These are phyloP conservation scores for Acrocera orbiculus DNA, from an alignment of 2,888 invertebrate genomes.

Conservation along the genomic window DNA sequence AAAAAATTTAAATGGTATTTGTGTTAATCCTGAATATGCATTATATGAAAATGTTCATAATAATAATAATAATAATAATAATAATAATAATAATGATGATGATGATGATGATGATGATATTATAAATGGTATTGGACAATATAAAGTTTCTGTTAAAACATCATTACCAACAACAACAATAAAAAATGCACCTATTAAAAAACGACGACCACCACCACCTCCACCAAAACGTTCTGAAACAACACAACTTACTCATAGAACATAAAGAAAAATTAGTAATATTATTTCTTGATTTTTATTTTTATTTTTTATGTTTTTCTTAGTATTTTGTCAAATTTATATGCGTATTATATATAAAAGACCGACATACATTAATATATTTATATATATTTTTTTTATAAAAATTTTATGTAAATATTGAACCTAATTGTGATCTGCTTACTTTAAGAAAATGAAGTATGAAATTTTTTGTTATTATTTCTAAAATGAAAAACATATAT, in stretches of 20 bases:
- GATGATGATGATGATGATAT: not conserved
- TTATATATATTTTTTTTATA: too few species aligned
- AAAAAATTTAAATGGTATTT: not conserved
- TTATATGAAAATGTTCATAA: constrained; percentile 57
- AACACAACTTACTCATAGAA: constrained; percentile 50
- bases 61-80: constrained; percentile 29
- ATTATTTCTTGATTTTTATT: not conserved
- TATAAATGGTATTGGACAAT: not conserved
- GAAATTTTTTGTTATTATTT: not conserved
- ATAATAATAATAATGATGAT: too few species aligned
- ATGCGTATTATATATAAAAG: too few species aligned
- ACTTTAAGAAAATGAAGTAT: too few species aligned
- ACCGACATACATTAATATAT: too few species aligned
- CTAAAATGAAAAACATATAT: not conserved
- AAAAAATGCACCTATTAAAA: constrained; percentile 24
- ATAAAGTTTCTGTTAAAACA: not conserved
- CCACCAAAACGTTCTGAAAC: constrained; percentile 79
- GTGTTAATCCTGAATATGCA: constrained; percentile 23
- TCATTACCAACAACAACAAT: constrained; percentile 3
- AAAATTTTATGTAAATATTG: constrained; percentile 3
- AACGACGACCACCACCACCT: constrained; percentile 69
- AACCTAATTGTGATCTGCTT: constrained; percentile 5
- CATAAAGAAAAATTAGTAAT: constrained; percentile 19
- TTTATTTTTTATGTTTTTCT: not conserved
- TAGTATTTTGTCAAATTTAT: not conserved